Conservation (phyloP, 1,140 invertebrate genomes). For the Cryptotermes secundus region DNA sequence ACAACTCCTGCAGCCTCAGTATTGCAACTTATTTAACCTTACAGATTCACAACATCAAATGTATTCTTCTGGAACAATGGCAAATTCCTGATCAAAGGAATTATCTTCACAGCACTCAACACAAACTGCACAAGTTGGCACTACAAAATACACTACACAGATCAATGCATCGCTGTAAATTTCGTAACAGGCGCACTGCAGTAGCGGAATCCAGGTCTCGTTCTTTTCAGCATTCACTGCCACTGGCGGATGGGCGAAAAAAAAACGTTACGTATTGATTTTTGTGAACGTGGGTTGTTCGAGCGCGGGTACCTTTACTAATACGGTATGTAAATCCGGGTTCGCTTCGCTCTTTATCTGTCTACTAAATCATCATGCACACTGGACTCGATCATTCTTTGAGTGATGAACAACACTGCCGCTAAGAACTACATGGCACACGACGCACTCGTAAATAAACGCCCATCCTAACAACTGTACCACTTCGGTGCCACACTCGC, state of each 20-base stretch:
- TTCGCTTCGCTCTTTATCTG: neutral
- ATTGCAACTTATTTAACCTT: conserved; percentile 8
- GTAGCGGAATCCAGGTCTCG: conserved; percentile 16
- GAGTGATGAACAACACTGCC: neutral
- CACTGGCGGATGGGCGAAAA: neutral
- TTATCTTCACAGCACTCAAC: neutral
- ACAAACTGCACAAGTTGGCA: neutral
- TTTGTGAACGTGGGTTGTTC: conserved; percentile 3
- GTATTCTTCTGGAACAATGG: neutral
- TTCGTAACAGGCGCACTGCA: neutral
- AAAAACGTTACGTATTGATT: conserved; percentile 17
- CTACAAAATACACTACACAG: neutral
- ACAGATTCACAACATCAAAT: neutral
- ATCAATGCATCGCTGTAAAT: neutral
- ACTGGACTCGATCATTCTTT: neutral
- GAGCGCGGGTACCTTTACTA: neutral
- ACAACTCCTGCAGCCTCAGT: conserved; percentile 27
- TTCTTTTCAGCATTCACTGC: conserved; percentile 14
- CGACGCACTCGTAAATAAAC: neutral
- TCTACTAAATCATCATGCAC: neutral
- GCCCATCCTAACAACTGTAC: too few species aligned
- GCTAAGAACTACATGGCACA: neutral
- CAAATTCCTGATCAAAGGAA: neutral
- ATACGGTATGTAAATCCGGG: neutral
- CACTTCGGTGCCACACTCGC: neutral